Conservation (phyloP, 2,888 invertebrate species). For the Microplitis deprimator region DNA sequence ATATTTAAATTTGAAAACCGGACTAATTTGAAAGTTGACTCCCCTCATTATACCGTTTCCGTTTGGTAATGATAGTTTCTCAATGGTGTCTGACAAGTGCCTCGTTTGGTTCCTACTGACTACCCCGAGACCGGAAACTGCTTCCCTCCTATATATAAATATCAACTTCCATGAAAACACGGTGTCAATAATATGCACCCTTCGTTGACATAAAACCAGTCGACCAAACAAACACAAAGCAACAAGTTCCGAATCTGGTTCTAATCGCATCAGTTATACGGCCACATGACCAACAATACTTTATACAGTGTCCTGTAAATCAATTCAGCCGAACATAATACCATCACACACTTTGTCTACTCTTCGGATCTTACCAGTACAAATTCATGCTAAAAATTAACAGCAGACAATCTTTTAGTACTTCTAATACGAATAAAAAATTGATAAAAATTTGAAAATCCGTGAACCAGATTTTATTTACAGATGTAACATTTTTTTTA, state of each 20-base stretch:
- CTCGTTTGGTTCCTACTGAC: slow-evolving; percentile 49
- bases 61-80: slow-evolving; percentile 48
- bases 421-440: background rate
- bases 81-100: slow-evolving; percentile 50
- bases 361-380: background rate
- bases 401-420: background rate
- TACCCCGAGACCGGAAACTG: slow-evolving; percentile 51
- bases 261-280: slow-evolving; percentile 38
- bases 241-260: slow-evolving; percentile 49
- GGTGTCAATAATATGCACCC: slow-evolving; percentile 54
- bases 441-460: background rate
- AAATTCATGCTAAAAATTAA: background rate
- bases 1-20: slow-evolving; percentile 28
- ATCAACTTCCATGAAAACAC: slow-evolving; percentile 48
- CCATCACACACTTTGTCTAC: background rate
- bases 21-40: slow-evolving; percentile 48
- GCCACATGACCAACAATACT: slow-evolving; percentile 21
- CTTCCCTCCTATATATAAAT: slow-evolving; percentile 42
- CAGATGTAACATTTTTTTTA: background rate
- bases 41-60: slow-evolving; percentile 42
- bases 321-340: background rate
- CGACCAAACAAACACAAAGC: slow-evolving; percentile 40
- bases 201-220: slow-evolving; percentile 47
- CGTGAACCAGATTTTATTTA: background rate
- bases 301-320: background rate